phyloP scores from a whole-genome alignment of 2,113 vertebrate species.

The Gymnocephalus cernua region DNA sequence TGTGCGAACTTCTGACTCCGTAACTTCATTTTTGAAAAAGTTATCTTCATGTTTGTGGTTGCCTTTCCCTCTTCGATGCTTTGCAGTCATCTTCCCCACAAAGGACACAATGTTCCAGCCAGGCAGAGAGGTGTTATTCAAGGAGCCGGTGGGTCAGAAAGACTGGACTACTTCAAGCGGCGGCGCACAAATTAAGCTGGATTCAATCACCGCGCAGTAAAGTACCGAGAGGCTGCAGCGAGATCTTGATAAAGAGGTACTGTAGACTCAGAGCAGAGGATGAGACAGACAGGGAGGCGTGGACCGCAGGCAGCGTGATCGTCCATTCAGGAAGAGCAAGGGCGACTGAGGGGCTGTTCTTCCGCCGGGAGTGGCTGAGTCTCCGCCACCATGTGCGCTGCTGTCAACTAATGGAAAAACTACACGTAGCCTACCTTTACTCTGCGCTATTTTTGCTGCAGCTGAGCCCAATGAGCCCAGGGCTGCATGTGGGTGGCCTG shows the following conservation, averaged over 20 bases:
- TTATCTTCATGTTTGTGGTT: slow-evolving; percentile 80
- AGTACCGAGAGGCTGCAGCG: slow-evolving; percentile 39
- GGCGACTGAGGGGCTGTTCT: neutral
- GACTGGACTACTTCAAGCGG: slow-evolving; percentile 2
- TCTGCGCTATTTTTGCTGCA: slow-evolving; percentile 51
- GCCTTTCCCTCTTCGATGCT: slow-evolving; percentile 81
- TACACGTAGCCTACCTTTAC: slow-evolving; percentile 27
- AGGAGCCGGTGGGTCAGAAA: slow-evolving; percentile 7
- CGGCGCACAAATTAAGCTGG: neutral
- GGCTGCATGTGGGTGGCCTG: neutral
- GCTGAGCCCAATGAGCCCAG: neutral
- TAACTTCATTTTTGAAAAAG: slow-evolving; percentile 70
- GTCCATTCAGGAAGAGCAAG: slow-evolving; percentile 49
- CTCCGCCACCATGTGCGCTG: slow-evolving; percentile 55
- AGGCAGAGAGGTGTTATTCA: slow-evolving; percentile 35
- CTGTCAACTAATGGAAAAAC: slow-evolving; percentile 59
- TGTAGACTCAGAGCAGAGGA: slow-evolving; percentile 12
- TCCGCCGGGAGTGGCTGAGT: slow-evolving; percentile 49
- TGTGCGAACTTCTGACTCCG: slow-evolving; percentile 62
- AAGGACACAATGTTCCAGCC: slow-evolving; percentile 71
- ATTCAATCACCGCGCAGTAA: slow-evolving; percentile 29
- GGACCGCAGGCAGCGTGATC: slow-evolving; percentile 37
- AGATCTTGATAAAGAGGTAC: slow-evolving; percentile 38
- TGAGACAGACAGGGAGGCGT: slow-evolving; percentile 66
- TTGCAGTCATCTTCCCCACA: slow-evolving; percentile 80